phyloP scores from a whole-genome alignment of 2,113 vertebrate genomes.

The Chelonoidis abingdonii region DNA sequence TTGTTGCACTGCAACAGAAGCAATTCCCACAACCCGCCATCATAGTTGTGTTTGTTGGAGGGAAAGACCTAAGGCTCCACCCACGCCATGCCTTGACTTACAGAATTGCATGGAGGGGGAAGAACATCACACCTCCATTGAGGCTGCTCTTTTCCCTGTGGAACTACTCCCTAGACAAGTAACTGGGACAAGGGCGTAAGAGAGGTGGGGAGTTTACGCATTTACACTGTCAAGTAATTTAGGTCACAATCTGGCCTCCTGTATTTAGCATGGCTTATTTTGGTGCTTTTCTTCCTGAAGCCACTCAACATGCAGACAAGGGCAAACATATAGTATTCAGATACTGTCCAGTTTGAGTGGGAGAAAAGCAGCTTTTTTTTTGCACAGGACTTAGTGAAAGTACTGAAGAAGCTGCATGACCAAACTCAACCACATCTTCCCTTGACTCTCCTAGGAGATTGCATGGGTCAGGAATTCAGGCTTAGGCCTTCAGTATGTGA shows the following conservation, averaged over 20 bases:
- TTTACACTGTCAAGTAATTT: neutral
- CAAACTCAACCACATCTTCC: neutral
- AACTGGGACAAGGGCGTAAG: neutral
- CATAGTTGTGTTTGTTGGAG: neutral
- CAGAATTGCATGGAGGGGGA: neutral
- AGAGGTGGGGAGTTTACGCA: neutral
- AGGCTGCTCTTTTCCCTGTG: neutral
- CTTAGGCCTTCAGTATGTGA: neutral
- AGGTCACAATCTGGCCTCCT: neutral
- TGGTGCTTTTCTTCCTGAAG: neutral
- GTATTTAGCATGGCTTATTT: neutral
- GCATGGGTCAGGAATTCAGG: neutral
- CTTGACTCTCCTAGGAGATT: neutral
- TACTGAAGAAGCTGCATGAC: neutral
- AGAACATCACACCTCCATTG: neutral
- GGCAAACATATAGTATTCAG: neutral
- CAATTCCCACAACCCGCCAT: neutral
- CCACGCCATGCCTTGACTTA: neutral
- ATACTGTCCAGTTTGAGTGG: neutral
- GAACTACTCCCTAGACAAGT: neutral
- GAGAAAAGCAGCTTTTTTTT: neutral
- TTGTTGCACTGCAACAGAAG: too few relatives aligned
- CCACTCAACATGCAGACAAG: neutral
- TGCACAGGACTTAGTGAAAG: neutral
- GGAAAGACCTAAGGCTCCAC: neutral